These are phyloP conservation scores for Platyscapa corneri DNA, from an alignment of 1,140 invertebrate species.

Conservation along the genomic window DNA sequence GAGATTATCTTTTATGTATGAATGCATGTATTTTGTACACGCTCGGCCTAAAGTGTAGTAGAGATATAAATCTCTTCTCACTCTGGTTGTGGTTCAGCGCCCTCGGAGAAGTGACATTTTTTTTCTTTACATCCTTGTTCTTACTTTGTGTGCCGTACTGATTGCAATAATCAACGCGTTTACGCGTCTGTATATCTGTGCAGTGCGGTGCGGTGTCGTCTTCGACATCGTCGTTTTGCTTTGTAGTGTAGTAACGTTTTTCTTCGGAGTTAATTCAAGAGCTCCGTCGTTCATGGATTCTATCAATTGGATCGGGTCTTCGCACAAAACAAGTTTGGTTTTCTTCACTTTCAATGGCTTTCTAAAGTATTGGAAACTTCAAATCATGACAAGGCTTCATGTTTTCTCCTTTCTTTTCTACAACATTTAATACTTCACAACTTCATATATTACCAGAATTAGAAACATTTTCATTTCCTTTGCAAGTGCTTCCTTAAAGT, in stretches of 20 bases:
- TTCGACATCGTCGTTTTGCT: not conserved
- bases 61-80: constrained; percentile 11
- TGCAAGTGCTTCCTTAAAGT: not conserved
- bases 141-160: not conserved
- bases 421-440: not conserved
- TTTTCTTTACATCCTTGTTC: not conserved
- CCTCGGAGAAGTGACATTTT: constrained; percentile 39
- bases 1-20: constrained; percentile 6
- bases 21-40: not conserved
- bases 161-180: not conserved
- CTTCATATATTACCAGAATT: not conserved
- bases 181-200: not conserved
- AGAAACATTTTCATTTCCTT: not conserved
- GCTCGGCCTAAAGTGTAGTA: not conserved
- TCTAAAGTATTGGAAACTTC: not conserved
- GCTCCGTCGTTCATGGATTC: not conserved
- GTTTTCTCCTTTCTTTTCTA: not conserved
- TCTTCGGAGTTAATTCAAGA: not conserved
- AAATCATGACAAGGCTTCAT: not conserved
- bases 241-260: not conserved
- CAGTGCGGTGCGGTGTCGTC: not conserved
- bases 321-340: not conserved
- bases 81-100: constrained; percentile 36
- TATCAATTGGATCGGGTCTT: not conserved
- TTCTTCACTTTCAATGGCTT: not conserved